Evolutionary conservation across 2,888 invertebrate species (phyloP), one percentile per base, ranked within the genome.

Genomic region (Synergus itoensis): DNA sequence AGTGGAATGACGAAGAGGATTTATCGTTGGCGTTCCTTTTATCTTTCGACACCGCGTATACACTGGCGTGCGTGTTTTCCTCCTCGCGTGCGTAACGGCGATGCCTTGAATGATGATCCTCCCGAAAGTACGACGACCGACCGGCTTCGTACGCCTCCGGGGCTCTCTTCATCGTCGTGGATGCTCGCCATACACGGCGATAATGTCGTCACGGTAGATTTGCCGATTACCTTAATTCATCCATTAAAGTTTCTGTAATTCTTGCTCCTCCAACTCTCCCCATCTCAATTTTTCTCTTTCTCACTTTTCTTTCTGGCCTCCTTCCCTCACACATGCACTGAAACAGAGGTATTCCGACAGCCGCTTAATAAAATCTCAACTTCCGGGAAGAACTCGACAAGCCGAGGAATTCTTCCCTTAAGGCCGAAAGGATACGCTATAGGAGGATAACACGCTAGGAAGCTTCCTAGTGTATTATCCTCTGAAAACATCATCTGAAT

Each of bases 101-200:
- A 53, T 53, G 64, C 53, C 64, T 77, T 77, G 65, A 77, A 77
- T 77, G 77, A 77, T 65, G 77, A 57, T 65, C 48, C 16, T 77
- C 48, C 77, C 77, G 36, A 77, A 77, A 77, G 65, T 77, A 73
- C 73, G 73, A 36, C 73, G 73, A 73, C 53, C 69, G 77, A 79
- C 75, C 67, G 53, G 43, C 76, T 45, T 62, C 77, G 76, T 64
- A 79, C 79, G 79, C 79, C 79, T 77, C 53, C 48, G 75, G 64
- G 77, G 57, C 78, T 65, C 43, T 62, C 73, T 64, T 64, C 79
- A 76, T 79, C 79, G 67, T 79, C 67, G 77, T 79, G 80, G 75
- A 80, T 69, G 78, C 79, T 81, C 78, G 77, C 79, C 81, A 62
- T 82, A 81, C 82, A 79, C 69, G 82, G 79, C 78, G 77, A 79